Base-by-base conservation (phyloP, 2,888 invertebrate species). In the Acrobasis suavella region DNA sequence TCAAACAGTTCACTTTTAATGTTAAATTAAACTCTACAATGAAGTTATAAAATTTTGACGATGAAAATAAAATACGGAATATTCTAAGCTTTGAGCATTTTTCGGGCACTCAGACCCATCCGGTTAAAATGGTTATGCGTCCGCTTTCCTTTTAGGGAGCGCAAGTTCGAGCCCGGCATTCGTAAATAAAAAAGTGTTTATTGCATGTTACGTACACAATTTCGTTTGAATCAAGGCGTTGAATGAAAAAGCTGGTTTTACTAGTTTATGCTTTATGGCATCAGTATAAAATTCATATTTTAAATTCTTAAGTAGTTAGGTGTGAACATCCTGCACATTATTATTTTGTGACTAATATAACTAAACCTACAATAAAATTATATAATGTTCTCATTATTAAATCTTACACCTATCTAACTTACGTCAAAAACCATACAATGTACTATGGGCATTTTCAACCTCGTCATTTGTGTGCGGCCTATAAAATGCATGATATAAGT, bases 21-120 rank as follows among this genome's bases (percentile, higher is more conserved):
- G 46, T 46, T n/a, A 14, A 46, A 46, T 46, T 46, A n/a, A 46
- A 46, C 54, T 54, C 52, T 14, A 37, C 32, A 62, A 50, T 56
- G 55, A 50, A 60, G 60, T 56, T 51, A 61, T 52, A 61, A 62
- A 55, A 61, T 58, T 46, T 51, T 58, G 55, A 32, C 60, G 32
- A 56, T 46, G 65, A 55, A 56, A 60, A 62, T 58, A 49, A 59
- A 15, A 12, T 1, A 15, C 37, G 37, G 16, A 59, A 50, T 59
- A 50, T 50, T 50, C 58, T 59, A 59, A 59, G 37, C 50, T 59
- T 59, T 37, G 50, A 15, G 16, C 32, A 50, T 50, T 49, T 49
- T 49, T 59, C 58, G 58, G 15, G 32, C 32, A 32, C 39, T 12
- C 15, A 16, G 12, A 56, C 55, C 55, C 9, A 39, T 55, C 15